Conservation (phyloP, 2,113 vertebrate species). For the Ceyx margarethae region DNA sequence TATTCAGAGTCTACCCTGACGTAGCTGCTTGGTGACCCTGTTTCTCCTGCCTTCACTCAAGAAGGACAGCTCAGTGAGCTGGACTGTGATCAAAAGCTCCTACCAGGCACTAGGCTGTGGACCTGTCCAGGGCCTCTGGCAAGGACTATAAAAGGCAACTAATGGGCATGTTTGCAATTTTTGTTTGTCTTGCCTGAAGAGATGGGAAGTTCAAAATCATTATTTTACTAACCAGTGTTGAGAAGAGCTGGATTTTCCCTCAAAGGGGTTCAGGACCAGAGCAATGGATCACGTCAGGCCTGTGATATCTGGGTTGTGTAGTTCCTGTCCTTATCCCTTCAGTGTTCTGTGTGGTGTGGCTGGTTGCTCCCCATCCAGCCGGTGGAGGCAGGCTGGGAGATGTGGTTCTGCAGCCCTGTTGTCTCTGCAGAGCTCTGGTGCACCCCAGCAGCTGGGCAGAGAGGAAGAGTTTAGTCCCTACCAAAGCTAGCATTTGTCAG, state of each 20-base stretch:
- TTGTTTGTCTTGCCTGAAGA: background rate
- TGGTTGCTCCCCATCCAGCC: background rate
- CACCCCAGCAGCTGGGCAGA: background rate
- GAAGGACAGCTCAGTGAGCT: constrained; percentile 40
- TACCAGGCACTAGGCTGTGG: background rate
- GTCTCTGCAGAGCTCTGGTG: rapidly evolving
- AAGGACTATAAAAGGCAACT: background rate
- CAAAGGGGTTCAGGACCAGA: background rate
- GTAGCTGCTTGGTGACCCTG: constrained; percentile 13
- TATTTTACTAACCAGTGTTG: background rate
- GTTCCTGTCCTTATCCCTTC: background rate
- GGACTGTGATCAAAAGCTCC: constrained; percentile 30
- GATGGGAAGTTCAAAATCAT: background rate
- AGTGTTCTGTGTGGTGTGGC: background rate
- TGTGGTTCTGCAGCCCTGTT: background rate
- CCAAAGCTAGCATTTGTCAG: background rate
- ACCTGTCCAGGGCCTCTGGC: constrained; percentile 3
- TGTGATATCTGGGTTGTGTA: background rate
- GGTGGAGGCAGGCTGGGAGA: background rate
- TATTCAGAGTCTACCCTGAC: constrained; percentile 47
- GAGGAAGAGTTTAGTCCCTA: background rate
- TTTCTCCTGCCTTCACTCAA: constrained; percentile 30
- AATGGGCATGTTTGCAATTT: background rate
- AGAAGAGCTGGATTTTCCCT: background rate
- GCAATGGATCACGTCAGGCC: background rate